phyloP scores from a whole-genome alignment of 2,113 vertebrate species.

The Triplophysa siluroides region DNA sequence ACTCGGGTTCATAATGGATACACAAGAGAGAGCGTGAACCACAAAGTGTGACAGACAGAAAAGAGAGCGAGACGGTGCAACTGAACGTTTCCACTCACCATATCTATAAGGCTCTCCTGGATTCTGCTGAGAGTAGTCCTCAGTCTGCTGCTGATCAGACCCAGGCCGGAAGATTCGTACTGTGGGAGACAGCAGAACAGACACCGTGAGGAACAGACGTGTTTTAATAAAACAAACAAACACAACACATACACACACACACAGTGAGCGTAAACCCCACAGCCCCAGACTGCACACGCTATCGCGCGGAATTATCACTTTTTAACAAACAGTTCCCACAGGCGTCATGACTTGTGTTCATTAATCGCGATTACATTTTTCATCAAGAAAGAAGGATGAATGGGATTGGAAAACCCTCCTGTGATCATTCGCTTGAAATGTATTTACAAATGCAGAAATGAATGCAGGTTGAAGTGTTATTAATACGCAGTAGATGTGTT shows the following conservation, averaged over 20 bases:
- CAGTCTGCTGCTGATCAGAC: slow-evolving; percentile 94
- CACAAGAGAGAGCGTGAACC: slow-evolving; percentile 7
- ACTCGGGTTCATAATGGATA: slow-evolving; percentile 44
- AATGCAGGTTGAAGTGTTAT: neutral
- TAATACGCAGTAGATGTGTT: slow-evolving; percentile 3
- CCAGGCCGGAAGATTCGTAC: slow-evolving; percentile 94
- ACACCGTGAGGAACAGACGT: slow-evolving; percentile 30
- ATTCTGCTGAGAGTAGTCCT: slow-evolving; percentile 95
- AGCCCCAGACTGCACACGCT: neutral
- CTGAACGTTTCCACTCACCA: slow-evolving; percentile 76
- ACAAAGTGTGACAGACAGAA: slow-evolving; percentile 35
- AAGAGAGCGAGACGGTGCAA: slow-evolving; percentile 27
- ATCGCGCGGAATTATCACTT: neutral
- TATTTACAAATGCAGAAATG: slow-evolving; percentile 1
- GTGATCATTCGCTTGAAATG: slow-evolving; percentile 6
- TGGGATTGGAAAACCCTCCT: neutral
- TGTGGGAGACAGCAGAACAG: slow-evolving; percentile 64
- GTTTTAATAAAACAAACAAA: slow-evolving; percentile 25
- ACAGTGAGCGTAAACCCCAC: slow-evolving; percentile 21
- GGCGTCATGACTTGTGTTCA: slow-evolving; percentile 14
- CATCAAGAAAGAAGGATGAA: neutral
- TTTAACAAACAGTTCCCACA: slow-evolving; percentile 7
- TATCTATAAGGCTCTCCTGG: slow-evolving; percentile 94
- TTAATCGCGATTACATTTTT: slow-evolving; percentile 9
- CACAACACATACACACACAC: slow-evolving; percentile 5